A percentile compares a stretch with the other conserved stretches of the same genome.
These are phyloP conservation scores for Leptopilina syphax DNA, from an alignment of 2,888 invertebrate genomes.

Conservation along the genomic window DNA sequence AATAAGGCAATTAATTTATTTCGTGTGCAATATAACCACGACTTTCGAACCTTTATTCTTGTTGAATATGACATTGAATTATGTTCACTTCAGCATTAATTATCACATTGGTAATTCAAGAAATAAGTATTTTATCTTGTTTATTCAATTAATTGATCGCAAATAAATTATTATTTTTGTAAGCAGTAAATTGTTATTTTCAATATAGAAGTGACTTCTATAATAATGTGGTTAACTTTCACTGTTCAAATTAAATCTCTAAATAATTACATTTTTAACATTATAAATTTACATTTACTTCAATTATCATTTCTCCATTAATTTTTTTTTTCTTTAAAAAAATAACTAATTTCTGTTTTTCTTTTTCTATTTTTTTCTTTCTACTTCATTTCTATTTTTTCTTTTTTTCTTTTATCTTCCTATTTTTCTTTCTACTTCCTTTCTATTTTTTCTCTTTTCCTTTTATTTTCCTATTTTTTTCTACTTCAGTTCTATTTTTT, in stretches of 20 bases:
- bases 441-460: no score
- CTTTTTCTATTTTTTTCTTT: no score
- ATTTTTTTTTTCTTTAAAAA: neutral
- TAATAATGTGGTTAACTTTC: neutral
- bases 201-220: neutral
- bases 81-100: neutral
- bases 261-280: neutral
- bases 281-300: neutral
- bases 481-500: no score
- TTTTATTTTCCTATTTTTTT: no score
- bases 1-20: no score
- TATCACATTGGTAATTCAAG: neutral
- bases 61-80: neutral
- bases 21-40: no score
- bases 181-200: neutral
- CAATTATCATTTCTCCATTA: neutral
- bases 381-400: no score
- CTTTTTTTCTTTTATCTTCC: no score
- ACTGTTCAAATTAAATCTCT: neutral
- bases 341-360: no score
- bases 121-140: neutral
- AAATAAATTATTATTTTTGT: conserved; percentile 5
- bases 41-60: neutral
- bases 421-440: no score
- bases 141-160: conserved; percentile 8